Evolutionary conservation across 2,888 invertebrate species (phyloP), one percentile per base, ranked within the genome.

Genomic region (Athetis lepigone): DNA sequence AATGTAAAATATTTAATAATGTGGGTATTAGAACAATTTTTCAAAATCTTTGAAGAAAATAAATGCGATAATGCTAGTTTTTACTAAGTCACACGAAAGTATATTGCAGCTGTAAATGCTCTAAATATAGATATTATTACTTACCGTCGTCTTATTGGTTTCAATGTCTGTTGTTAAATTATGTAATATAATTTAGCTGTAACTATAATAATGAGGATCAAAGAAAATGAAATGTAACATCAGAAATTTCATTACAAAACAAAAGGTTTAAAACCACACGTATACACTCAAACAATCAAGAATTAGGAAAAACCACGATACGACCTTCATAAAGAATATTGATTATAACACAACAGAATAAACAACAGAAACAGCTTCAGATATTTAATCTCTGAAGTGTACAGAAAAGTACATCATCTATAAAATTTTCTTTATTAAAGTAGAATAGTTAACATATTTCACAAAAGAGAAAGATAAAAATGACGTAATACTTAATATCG

Each of bases 181-280:
- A n/a, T n/a, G n/a, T n/a, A n/a, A n/a, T n/a, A n/a, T n/a, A n/a
- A n/a, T n/a, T n/a, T n/a, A n/a, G n/a, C n/a, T n/a, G n/a, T n/a
- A n/a, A n/a, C n/a, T n/a, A n/a, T n/a, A n/a, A 36, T n/a, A 13
- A 25, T 27, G 4, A 29, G 8, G 29, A 25, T 33, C 37, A 0
- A 13, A 5, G 43, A 16, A 45, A 68, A 45, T 9, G 13, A 1
- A 4, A 13, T 13, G 33, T 33, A 33, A 33, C 33, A 33, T 1
- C 36, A 37, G 56, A 56, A 66, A 25, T 19, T 33, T 19, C 7
- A 13, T 16, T 13, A 27, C n/a, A 8, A 18, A 43, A 54, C 6
- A 18, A 33, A 13, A 23, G 18, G 3, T 16, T n/a, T 21, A 16
- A 21, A 18, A 37, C 8, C 9, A 27, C 33, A 19, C 18, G 4